Conservation (phyloP, 2,797 vertebrate genomes). For the Urocyon cinereoargenteus region DNA sequence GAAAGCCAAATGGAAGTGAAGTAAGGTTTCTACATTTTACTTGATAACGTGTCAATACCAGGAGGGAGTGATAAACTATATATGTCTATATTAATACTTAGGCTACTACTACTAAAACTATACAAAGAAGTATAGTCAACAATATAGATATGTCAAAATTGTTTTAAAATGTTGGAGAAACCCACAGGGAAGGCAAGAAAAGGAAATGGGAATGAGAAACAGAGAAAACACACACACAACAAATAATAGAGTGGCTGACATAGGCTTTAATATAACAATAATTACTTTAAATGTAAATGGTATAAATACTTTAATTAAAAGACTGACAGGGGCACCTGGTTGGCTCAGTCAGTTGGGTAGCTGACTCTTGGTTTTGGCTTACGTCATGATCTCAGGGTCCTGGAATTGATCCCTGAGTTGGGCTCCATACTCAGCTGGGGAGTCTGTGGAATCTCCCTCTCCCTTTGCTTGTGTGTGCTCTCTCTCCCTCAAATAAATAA, state of each 20-base stretch:
- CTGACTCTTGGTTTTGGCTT: background rate
- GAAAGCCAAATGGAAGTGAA: background rate
- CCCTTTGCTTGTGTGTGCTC: too few species aligned
- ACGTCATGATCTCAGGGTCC: background rate
- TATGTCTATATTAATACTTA: background rate
- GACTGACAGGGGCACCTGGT: background rate
- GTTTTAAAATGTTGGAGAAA: background rate
- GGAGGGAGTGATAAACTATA: background rate
- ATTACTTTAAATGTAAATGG: background rate
- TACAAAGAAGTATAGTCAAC: background rate
- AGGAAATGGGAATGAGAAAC: background rate
- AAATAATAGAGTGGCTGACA: background rate
- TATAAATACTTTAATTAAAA: background rate
- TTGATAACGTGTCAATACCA: background rate
- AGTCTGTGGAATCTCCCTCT: background rate
- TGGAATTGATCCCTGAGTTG: background rate
- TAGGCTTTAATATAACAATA: background rate
- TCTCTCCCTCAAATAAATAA: too few species aligned
- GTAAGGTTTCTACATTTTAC: background rate
- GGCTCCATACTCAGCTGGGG: background rate
- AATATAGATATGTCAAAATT: background rate
- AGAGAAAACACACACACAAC: background rate
- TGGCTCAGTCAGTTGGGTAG: background rate
- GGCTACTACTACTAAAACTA: background rate
- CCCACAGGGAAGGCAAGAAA: background rate